Base-by-base conservation (phyloP, 2,113 vertebrate genomes). In the Otus sunia region DNA sequence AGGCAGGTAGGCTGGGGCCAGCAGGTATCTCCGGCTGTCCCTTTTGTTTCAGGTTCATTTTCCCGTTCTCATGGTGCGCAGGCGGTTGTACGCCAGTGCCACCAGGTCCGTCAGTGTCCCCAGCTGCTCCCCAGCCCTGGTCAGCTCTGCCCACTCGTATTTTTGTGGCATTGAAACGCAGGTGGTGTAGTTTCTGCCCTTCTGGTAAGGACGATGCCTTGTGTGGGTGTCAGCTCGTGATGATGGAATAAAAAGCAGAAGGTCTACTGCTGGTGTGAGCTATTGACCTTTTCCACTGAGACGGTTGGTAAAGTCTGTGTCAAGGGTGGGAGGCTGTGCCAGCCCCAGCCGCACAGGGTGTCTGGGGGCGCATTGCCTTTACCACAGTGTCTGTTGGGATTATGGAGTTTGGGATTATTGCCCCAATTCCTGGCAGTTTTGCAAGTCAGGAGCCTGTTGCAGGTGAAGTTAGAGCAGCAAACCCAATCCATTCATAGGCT, bases 81-180 rank as follows among this genome's bases (percentile, higher is more conserved):
- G 67, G 2, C 0, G 7, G 18, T 29, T 19, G 58, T 29, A 17
- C 29, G 32, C 9, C 47, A 49, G 47, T 36, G 63, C 71, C 26
- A 5, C 20, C 27, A 25, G 20, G 20, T 34, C 47, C 14, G 20
- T 17, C 36, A 14, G 1, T 41, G 9, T 39, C 36, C 32, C 36
- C 3, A 7, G 45, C 64, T 34, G 45, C 71, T 72, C 20, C 59
- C 60, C 15, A 8, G 45, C 60, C 39, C 67, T 9, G 6, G 9
- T 4, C 41, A 32, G 9, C 55, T 1, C 0, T 58, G 10, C 17
- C 50, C 2, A 1, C 58, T 78, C n/a, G 11, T 41, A 14, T 5
- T 56, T 60, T 16, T 37, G n/a, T 50, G 49, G 11, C 30, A 25
- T 3, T 9, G 37, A 55, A 36, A 19, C 15, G 13, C 32, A 18